Base-by-base conservation (phyloP, 2,113 vertebrate species). In the Tachycineta bicolor region DNA sequence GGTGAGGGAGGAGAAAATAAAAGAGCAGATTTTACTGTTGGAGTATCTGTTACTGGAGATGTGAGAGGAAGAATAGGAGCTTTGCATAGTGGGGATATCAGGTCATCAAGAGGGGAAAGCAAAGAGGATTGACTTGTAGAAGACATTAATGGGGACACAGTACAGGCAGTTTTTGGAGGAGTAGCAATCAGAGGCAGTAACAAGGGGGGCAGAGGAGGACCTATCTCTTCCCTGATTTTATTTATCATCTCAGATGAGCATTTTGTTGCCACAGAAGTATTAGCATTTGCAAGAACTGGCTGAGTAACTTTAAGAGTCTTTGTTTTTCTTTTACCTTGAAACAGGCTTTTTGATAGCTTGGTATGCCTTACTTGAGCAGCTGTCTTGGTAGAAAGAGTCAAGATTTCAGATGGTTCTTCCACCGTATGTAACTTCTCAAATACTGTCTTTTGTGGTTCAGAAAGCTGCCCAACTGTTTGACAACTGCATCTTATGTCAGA, bases 131-230 rank as follows among this genome's bases (percentile, higher is more conserved):
- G 98, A 74, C 94, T 96, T 68, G 98, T 95, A 15, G 98, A 97
- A 10, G 98, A 96, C 47, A 94, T 93, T 23, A 85, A 55, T 20
- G 98, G 98, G 25, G 98, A 98, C 4, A 97, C 49, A 2, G 92
- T 89, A 81, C 65, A 97, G 1, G 73, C 79, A 21, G 64, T 81
- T 97, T 98, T 98, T 7, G 99, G 98, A n/a, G 99, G 99, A 3
- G 99, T 99, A 56, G 97, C 96, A 22, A 97, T 89, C 83, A 99
- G 87, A 50, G 99, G 99, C 24, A 97, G 97, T 1, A 99, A 97
- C 50, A 99, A 88, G 11, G 98, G 98, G 12, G 99, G 99, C 58
- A 99, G 96, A 2, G 99, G 99, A 14, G 98, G 98, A 20, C 99
- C 99, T 98, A 99, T 98, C 95, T 99, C 98, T 77, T 97, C 96